Evolutionary conservation across 2,888 invertebrate species (phyloP).

Genomic region (Eupeodes latifasciatus): DNA sequence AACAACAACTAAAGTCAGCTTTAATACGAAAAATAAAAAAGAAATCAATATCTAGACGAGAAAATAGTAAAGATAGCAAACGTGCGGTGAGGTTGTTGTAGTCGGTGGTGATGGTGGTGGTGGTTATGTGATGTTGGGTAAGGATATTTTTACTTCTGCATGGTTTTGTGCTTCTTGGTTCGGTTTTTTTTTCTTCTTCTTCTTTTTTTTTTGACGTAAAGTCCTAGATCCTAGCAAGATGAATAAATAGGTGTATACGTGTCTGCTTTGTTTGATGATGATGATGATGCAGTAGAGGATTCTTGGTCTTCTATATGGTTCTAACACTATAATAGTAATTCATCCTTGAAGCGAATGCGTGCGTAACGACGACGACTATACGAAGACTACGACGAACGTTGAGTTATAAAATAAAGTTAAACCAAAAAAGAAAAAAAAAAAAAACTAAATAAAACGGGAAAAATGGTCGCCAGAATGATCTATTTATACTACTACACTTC

Average conservation of each 20-base stretch:
- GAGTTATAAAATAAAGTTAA: constrained; percentile 44
- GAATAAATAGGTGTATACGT: constrained; percentile 54
- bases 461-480: constrained; percentile 39
- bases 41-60: constrained; percentile 56
- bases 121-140: background rate
- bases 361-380: constrained; percentile 32
- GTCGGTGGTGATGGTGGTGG: background rate
- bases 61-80: background rate
- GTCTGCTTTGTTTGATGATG: constrained; percentile 64
- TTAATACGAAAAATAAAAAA: constrained; percentile 40
- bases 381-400: background rate
- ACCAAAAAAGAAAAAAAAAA: background rate
- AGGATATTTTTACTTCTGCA: constrained; percentile 14
- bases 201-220: background rate
- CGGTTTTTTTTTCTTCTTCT: background rate
- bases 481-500: constrained; percentile 14
- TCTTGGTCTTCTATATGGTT: constrained; percentile 4
- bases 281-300: constrained; percentile 63
- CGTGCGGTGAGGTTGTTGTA: background rate
- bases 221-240: constrained; percentile 26
- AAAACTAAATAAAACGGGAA: background rate
- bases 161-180: constrained; percentile 32
- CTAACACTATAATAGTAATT: constrained; percentile 44
- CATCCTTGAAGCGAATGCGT: constrained; percentile 67
- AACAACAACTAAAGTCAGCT: constrained; percentile 57